Evolutionary conservation across 2,113 vertebrate species (phyloP), one percentile per base, ranked within the genome.

Genomic region (Otolemur garnettii): DNA sequence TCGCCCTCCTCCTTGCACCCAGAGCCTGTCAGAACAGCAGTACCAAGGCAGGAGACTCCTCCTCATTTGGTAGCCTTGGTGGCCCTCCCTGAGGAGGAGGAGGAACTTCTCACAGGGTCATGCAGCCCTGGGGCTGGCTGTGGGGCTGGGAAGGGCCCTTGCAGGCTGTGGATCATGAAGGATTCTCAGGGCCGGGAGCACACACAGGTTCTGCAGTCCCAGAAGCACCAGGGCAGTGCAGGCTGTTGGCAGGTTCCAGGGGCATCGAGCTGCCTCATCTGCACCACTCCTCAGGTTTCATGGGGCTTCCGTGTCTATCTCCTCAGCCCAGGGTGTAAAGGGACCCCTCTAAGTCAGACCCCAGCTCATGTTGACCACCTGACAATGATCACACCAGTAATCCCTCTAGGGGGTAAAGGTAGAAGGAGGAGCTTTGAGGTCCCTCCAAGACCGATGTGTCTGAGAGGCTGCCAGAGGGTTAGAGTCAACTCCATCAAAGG

Each of bases 81-180:
- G 53, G 15, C 33, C 35, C 83, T 89, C 28, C 33, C 45, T 24
- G 13, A 92, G 81, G 30, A 79, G 45, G 7, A n/a, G 74, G 55
- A 75, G 17, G 18, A 28, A 74, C 24, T 24, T n/a, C 22, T 69
- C 42, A 33, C 5, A 50, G 55, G 4, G 4, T 62, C 74, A 24
- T 17, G 0, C 2, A 35, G 13, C 9, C 33, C 50, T 42, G 11
- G 9, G 22, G 18, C 2, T 11, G 6, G n/a, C 55, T 77, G 18
- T 50, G 45, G 4, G 19, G 1, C 42, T 22, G 24, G 26, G 35
- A 7, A 55, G 60, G 9, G 2, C 30, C 42, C 59, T 72, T 80
- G 19, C 57, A 21, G 1, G 26, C 45, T 55, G 1, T 12, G 17
- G 53, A 66, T 80, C 15, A 45, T 59, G 18, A 30, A 55, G 24